phyloP scores from a whole-genome alignment of 2,888 invertebrate species.

The Acleris literana region DNA sequence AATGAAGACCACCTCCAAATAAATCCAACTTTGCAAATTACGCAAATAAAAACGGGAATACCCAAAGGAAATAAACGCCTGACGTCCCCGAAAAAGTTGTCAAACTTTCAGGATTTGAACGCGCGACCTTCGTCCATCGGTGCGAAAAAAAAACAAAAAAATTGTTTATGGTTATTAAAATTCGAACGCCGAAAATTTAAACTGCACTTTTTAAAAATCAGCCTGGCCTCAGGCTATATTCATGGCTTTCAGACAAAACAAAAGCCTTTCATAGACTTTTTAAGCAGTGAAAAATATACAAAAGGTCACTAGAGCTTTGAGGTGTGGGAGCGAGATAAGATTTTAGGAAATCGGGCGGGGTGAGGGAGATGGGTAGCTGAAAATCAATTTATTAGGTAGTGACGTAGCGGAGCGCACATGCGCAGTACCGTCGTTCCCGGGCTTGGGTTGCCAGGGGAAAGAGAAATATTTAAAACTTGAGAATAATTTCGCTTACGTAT shows the following conservation, averaged over 20 bases:
- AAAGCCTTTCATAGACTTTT: conserved; percentile 69
- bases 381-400: conserved; percentile 84
- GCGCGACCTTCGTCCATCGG: conserved; percentile 1
- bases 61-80: conserved; percentile 12
- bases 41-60: conserved; percentile 11
- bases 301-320: conserved; percentile 77
- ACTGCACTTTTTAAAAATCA: conserved; percentile 56
- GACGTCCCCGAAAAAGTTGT: conserved; percentile 7
- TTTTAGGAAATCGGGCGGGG: conserved; percentile 43
- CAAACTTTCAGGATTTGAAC: conserved; percentile 9
- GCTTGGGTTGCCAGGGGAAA: conserved; percentile 63
- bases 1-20: no score
- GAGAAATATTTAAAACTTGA: conserved; percentile 31
- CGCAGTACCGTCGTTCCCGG: conserved; percentile 69
- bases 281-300: conserved; percentile 74
- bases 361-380: conserved; percentile 67
- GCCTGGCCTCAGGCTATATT: conserved; percentile 58
- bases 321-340: conserved; percentile 59
- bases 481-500: neutral
- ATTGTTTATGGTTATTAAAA: neutral
- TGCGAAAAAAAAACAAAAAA: neutral
- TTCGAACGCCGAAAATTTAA: conserved; percentile 9
- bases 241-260: conserved; percentile 71
- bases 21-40: conserved; percentile 12
- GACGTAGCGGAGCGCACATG: conserved; percentile 80